Evolutionary conservation across 2,797 vertebrate genomes (phyloP).

Genomic region (Pipistrellus nathusii): DNA sequence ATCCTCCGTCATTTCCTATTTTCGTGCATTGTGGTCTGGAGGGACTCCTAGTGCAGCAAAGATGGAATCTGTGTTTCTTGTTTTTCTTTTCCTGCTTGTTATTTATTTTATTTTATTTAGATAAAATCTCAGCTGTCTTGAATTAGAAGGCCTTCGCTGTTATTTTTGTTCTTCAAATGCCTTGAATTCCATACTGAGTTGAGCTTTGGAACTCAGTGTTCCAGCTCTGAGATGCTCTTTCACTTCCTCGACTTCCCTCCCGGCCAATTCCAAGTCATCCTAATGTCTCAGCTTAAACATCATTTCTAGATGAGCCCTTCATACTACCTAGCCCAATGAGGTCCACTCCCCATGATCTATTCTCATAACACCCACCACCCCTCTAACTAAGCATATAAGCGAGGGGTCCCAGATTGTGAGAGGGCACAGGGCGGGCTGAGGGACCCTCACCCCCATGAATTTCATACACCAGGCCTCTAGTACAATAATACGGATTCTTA

Average conservation of each 20-base stretch:
- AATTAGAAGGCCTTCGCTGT: not conserved
- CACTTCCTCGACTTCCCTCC: not conserved
- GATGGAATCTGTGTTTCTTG: not conserved
- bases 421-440: too few species aligned
- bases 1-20: not conserved
- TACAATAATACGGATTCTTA: not conserved
- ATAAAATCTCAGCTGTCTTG: not conserved
- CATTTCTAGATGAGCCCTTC: not conserved
- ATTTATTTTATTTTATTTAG: not conserved
- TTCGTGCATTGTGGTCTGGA: slow-evolving; percentile 6
- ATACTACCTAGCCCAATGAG: not conserved
- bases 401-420: too few species aligned
- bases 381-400: not conserved
- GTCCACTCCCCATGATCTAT: not conserved
- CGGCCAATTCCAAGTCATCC: slow-evolving; percentile 30
- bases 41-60: not conserved
- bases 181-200: slow-evolving; percentile 1
- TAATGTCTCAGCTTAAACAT: not conserved
- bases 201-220: not conserved
- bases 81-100: not conserved
- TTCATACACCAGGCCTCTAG: too few species aligned
- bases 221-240: not conserved
- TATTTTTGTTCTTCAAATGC: slow-evolving; percentile 6
- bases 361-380: not conserved
- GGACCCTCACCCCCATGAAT: too few species aligned